These are phyloP conservation scores for Vireo griseus DNA, from an alignment of 2,797 vertebrate species.

Conservation along the genomic window DNA sequence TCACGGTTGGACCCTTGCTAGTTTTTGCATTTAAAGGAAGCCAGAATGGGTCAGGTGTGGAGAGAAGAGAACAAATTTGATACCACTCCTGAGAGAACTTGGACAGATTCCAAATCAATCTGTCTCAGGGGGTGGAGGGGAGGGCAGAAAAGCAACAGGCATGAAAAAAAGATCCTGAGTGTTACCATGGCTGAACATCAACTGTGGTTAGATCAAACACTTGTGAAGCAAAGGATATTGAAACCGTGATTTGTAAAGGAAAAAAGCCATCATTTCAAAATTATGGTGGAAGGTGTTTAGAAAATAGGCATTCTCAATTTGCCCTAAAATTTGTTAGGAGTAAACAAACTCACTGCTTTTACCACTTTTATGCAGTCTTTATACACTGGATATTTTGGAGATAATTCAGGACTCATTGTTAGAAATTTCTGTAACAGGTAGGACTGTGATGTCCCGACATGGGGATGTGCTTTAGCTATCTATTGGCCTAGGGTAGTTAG, in stretches of 20 bases:
- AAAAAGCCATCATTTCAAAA: constrained; percentile 8
- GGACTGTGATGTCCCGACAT: not conserved
- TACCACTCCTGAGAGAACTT: not conserved
- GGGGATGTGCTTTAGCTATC: not conserved
- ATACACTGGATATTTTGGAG: not conserved
- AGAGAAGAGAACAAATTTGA: constrained; percentile 40
- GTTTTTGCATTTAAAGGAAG: not conserved
- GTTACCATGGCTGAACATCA: constrained; percentile 49
- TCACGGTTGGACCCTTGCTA: not conserved
- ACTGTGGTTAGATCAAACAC: constrained; percentile 49
- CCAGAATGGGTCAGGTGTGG: constrained; percentile 43
- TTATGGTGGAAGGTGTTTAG: constrained; percentile 10
- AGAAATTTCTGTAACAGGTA: not conserved
- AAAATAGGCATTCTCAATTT: constrained; percentile 39
- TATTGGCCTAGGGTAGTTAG: constrained; percentile 23
- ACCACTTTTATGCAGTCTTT: not conserved
- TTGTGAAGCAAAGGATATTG: constrained; percentile 26
- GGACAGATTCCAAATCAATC: constrained; percentile 44
- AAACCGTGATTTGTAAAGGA: constrained; percentile 29
- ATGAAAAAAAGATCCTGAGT: constrained; percentile 9
- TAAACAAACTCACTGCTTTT: constrained; percentile 28
- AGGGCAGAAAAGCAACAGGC: constrained; percentile 25
- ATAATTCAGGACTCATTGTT: not conserved
- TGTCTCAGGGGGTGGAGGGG: not conserved
- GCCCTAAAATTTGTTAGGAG: constrained; percentile 10